A percentile compares a stretch with the other conserved stretches of the same genome.
Evolutionary conservation across 2,888 invertebrate species (phyloP).

Genomic region (Callosobruchus maculatus): DNA sequence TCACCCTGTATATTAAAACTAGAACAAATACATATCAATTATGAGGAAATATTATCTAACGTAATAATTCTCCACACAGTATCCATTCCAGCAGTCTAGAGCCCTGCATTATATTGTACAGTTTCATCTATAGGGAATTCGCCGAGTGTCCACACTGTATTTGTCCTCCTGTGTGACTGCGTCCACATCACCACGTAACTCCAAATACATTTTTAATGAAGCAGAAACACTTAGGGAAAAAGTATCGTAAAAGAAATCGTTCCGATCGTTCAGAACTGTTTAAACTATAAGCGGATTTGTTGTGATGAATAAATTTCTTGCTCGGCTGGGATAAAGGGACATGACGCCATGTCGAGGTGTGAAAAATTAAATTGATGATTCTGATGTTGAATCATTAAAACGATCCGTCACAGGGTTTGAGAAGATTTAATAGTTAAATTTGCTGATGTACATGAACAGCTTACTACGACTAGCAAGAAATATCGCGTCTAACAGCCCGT

Average conservation of each 20-base stretch:
- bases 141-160: no score
- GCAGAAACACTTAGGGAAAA: background rate
- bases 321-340: slow-evolving; percentile 22
- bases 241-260: background rate
- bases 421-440: background rate
- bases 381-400: background rate
- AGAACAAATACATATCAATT: no score
- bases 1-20: no score
- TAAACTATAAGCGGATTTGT: slow-evolving; percentile 19
- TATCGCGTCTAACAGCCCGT: no score
- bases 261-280: background rate
- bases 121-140: no score
- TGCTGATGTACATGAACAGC: no score
- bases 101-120: no score
- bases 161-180: no score
- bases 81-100: no score
- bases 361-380: slow-evolving; percentile 26
- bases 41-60: no score
- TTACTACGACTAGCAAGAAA: no score
- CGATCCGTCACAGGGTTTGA: background rate
- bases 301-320: slow-evolving; percentile 26
- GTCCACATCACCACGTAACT: slow-evolving; percentile 17
- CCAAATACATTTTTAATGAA: slow-evolving; percentile 26
- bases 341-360: slow-evolving; percentile 12
- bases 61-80: no score